Conservation (phyloP, 2,113 vertebrate species). For the Grallaria varia region DNA sequence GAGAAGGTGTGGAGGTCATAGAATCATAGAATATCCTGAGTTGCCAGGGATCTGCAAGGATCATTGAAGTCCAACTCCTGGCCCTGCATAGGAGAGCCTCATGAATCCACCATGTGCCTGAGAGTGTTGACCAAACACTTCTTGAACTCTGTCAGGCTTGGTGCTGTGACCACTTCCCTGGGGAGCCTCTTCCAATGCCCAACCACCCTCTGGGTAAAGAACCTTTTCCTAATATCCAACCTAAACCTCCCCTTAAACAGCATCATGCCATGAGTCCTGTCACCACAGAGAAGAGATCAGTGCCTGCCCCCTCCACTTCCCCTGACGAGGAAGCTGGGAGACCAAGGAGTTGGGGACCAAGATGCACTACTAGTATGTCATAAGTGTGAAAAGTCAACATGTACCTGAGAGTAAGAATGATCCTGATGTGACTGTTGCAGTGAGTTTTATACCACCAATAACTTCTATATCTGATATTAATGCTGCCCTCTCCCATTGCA, state of each 20-base stretch:
- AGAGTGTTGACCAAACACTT: not conserved
- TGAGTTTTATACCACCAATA: not conserved
- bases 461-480: not conserved
- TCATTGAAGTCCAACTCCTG: not conserved
- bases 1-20: not conserved
- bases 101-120: not conserved
- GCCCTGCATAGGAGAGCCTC: not conserved
- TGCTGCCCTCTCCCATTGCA: not conserved
- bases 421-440: accelerated
- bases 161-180: not conserved
- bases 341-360: not conserved
- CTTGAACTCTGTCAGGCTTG: not conserved
- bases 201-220: accelerated
- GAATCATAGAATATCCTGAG: not conserved
- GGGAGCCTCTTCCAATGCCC: not conserved
- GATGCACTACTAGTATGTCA: too few relatives aligned
- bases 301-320: not conserved
- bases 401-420: not conserved
- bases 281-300: not conserved
- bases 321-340: not conserved
- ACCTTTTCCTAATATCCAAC: not conserved
- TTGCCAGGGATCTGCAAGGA: not conserved
- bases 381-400: not conserved
- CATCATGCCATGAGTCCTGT: not conserved
- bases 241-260: not conserved